Evolutionary conservation across 2,113 vertebrate genomes (phyloP), one percentile per base, ranked within the genome.

Genomic region (Lepus timidus): DNA sequence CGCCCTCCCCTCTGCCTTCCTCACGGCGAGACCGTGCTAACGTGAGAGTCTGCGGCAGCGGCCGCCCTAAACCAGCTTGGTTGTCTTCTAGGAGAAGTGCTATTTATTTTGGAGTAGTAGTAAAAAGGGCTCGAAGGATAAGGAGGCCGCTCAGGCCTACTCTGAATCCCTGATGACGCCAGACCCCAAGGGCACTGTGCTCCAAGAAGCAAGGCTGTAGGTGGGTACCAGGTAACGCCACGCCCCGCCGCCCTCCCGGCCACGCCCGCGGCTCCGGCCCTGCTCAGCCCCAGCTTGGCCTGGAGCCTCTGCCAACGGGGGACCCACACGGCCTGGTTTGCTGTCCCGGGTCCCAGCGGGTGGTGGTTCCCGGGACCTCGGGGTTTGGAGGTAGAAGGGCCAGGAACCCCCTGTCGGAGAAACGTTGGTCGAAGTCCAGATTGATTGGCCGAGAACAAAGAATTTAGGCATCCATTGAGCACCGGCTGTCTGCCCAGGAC

Each of bases 61-160:
- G 20, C 62, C 4, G 83, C 95, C 96, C n/a, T 98, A 98, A 98
- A 98, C 25, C 3, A 98, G 98, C 97, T 97, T 98, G 98, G 97
- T 99, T 99, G 97, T 98, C 97, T 99, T 99, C 98, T 98, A 99
- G 98, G 98, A 97, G 84, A 98, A 98, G 70, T 98, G 97, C 97
- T 97, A 96, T 98, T 98, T 98, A 97, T 98, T 98, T 98, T 98
- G 98, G 98, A 98, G 94, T 98, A 98, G 98, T 98, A 98, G 97
- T 98, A 98, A 98, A 98, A 98, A 98, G 97, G 97, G 94, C 95
- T 95, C 98, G 95, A 94, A 98, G 97, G 97, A 88, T 98, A 97
- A 97, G 98, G 97, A 98, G 96, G 97, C 98, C 92, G 75, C 71
- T 96, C 96, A 98, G 98, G 97, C 97, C 96, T 96, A 64, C 87